Evolutionary conservation across 64 coral and sea anemone species (phyloP).

Genomic region (Stichodactyla mertensii): DNA sequence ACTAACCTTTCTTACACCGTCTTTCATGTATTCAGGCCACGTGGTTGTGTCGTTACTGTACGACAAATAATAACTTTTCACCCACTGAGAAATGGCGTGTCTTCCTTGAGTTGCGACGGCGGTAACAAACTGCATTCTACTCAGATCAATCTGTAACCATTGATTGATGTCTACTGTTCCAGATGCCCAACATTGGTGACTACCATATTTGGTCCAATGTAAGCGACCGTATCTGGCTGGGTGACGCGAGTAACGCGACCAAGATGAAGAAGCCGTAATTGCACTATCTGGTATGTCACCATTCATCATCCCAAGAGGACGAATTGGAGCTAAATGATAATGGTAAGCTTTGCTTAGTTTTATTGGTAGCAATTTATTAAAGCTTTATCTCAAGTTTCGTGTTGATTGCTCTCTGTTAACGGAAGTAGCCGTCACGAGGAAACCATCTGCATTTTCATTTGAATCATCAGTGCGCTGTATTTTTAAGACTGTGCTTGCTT

Average conservation of each 20-base stretch:
- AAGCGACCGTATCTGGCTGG: constrained; percentile 5
- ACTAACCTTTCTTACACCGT: constrained; percentile 22
- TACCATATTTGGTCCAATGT: background rate
- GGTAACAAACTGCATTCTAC: constrained; percentile 4
- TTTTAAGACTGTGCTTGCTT: too few relatives aligned
- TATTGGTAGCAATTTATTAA: too few relatives aligned
- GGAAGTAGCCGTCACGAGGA: too few relatives aligned
- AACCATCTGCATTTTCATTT: too few relatives aligned
- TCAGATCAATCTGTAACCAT: constrained; percentile 35
- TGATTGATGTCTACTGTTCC: background rate
- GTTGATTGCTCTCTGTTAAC: too few relatives aligned
- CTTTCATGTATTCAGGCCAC: constrained; percentile 22
- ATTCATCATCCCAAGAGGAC: constrained; percentile 43
- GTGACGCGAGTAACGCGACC: background rate
- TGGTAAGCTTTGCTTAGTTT: too few relatives aligned
- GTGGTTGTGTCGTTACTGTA: constrained; percentile 13
- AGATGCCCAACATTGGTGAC: background rate
- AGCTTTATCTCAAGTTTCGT: too few relatives aligned
- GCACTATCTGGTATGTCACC: constrained; percentile 31
- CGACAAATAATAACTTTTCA: constrained; percentile 34
- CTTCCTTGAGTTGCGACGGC: constrained; percentile 30
- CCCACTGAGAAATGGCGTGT: background rate
- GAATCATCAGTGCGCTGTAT: too few relatives aligned
- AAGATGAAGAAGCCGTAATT: constrained; percentile 20
- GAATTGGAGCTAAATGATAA: background rate